These are phyloP conservation scores for Oryzaephilus surinamensis DNA, from an alignment of 1,140 invertebrate genomes.

Conservation along the genomic window DNA sequence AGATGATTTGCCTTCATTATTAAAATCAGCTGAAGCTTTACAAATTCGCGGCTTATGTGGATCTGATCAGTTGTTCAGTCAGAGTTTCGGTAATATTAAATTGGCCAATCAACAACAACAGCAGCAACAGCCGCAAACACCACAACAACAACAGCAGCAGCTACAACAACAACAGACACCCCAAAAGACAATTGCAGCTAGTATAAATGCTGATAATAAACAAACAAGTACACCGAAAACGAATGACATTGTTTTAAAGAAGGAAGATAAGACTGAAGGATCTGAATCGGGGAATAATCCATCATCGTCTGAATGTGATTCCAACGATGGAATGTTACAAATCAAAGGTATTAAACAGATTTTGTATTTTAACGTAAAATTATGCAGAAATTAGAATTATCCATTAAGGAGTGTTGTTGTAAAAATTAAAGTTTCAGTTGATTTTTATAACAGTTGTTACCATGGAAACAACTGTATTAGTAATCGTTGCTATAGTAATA, in stretches of 20 bases:
- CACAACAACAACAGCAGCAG: not conserved
- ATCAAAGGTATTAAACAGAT: slow-evolving; percentile 21
- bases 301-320: slow-evolving; percentile 31
- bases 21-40: slow-evolving; percentile 70
- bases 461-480: too few relatives aligned
- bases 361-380: slow-evolving; percentile 4
- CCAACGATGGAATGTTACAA: slow-evolving; percentile 30
- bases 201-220: slow-evolving; percentile 18
- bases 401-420: too few relatives aligned
- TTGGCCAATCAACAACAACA: slow-evolving; percentile 12
- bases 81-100: too few relatives aligned
- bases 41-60: slow-evolving; percentile 55
- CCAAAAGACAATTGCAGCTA: too few relatives aligned
- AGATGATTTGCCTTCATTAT: slow-evolving; percentile 63
- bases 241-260: slow-evolving; percentile 15
- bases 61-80: slow-evolving; percentile 36
- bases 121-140: slow-evolving; percentile 1
- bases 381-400: too few relatives aligned
- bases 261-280: slow-evolving; percentile 17
- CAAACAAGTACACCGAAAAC: too few relatives aligned
- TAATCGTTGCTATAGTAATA: too few relatives aligned
- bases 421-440: too few relatives aligned
- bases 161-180: not conserved
- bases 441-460: too few relatives aligned
- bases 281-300: slow-evolving; percentile 21